Percentiles rank a stretch among this genome's conserved stretches.
phyloP scores from a whole-genome alignment of 2,113 vertebrate species.

The Protobothrops flavoviridis region DNA sequence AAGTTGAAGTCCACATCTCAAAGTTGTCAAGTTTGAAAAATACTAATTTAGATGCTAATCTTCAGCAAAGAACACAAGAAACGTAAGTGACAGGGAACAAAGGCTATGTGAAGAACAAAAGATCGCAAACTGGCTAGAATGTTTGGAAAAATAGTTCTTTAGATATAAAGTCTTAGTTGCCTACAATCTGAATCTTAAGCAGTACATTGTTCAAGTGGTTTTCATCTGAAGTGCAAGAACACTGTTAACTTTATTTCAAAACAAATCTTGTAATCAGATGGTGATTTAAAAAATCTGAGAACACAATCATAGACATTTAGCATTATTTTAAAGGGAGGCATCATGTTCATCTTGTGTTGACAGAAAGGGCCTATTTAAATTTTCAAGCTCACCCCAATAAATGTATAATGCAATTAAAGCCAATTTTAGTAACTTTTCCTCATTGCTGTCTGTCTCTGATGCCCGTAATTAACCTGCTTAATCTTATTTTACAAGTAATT shows the following conservation, averaged over 20 bases:
- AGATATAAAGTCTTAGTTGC: not conserved
- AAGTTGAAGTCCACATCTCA: not conserved
- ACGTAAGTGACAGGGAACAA: not conserved
- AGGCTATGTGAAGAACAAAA: constrained; percentile 52
- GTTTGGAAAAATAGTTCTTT: constrained; percentile 27
- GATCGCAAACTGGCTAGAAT: constrained; percentile 49
- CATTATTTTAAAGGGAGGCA: not conserved
- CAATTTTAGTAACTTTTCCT: not conserved
- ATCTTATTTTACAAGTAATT: not conserved
- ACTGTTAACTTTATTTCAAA: not conserved
- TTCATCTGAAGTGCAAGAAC: not conserved
- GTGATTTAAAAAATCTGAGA: not conserved
- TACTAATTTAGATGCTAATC: constrained; percentile 19
- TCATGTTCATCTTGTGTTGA: not conserved
- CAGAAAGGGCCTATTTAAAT: rapidly evolving
- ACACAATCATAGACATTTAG: not conserved
- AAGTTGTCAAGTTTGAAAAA: not conserved
- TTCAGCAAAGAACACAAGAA: constrained; percentile 20
- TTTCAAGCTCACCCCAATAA: not conserved
- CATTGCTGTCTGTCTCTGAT: not conserved
- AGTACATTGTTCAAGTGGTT: not conserved
- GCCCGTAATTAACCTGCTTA: not conserved
- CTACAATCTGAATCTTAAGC: not conserved
- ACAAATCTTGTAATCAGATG: not conserved
- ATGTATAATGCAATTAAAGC: not conserved